phyloP scores from a whole-genome alignment of 2,888 invertebrate genomes.

The Hypsopygia costalis region DNA sequence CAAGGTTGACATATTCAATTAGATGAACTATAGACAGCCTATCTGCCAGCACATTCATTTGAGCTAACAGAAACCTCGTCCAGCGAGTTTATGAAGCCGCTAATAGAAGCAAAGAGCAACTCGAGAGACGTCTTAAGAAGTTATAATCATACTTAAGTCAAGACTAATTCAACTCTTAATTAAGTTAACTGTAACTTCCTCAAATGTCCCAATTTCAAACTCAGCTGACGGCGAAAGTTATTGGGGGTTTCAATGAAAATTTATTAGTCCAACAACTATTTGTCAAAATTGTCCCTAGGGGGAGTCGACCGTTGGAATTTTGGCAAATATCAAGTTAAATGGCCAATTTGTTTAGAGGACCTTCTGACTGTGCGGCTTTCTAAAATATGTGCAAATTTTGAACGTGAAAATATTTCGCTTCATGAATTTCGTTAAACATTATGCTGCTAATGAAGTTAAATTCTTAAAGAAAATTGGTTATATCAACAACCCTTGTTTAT shows the following conservation, averaged over 20 bases:
- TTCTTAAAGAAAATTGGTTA: too few relatives aligned
- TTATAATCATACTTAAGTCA: slow-evolving; percentile 66
- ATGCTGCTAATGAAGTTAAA: too few relatives aligned
- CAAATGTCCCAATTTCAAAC: slow-evolving; percentile 64
- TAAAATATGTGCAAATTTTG: slow-evolving; percentile 39
- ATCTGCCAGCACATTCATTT: not conserved
- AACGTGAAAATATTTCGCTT: slow-evolving; percentile 11
- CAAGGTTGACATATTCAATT: not conserved
- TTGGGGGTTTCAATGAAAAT: slow-evolving; percentile 73
- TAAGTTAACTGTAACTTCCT: slow-evolving; percentile 66
- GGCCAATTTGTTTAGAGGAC: slow-evolving; percentile 59
- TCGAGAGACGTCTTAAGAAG: slow-evolving; percentile 55
- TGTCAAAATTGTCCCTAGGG: slow-evolving; percentile 73
- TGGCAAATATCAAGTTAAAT: slow-evolving; percentile 60
- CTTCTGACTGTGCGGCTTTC: slow-evolving; percentile 24
- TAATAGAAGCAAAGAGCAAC: slow-evolving; percentile 37
- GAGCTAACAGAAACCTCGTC: slow-evolving; percentile 4
- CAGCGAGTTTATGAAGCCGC: slow-evolving; percentile 22
- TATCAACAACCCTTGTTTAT: too few relatives aligned
- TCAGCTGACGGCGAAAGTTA: slow-evolving; percentile 62
- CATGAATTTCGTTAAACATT: too few relatives aligned
- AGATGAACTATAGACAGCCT: not conserved
- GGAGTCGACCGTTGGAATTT: slow-evolving; percentile 50
- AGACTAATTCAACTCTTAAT: slow-evolving; percentile 73
- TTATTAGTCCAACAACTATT: slow-evolving; percentile 75